Percentiles rank a stretch among this genome's conserved stretches.
Conservation (phyloP, 2,888 invertebrate species). For the Electrophaes corylata region DNA sequence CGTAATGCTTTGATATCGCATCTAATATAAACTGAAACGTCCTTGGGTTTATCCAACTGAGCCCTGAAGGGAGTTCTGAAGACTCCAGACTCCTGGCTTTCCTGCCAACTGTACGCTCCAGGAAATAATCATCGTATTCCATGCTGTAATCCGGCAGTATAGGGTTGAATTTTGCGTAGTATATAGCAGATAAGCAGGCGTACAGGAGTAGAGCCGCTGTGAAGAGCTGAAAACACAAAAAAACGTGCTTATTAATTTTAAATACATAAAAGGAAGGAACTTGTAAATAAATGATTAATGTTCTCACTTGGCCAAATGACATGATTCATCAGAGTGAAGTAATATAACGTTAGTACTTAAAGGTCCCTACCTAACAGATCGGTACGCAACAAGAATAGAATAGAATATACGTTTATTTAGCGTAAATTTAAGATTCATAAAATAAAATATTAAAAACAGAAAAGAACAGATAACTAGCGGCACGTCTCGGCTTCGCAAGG, state of each 20-base stretch:
- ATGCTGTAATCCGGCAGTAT: slow-evolving; percentile 90
- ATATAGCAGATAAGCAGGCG: slow-evolving; percentile 93
- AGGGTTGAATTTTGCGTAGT: slow-evolving; percentile 94
- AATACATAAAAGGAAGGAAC: background rate
- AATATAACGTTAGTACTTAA: background rate
- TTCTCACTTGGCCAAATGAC: background rate
- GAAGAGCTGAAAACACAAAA: slow-evolving; percentile 86
- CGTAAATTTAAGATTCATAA: too few relatives aligned
- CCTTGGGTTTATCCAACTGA: slow-evolving; percentile 84
- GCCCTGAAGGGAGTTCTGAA: slow-evolving; percentile 68
- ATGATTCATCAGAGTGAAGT: background rate
- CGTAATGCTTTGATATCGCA: slow-evolving; percentile 71
- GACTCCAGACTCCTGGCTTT: slow-evolving; percentile 70
- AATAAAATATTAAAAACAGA: too few relatives aligned
- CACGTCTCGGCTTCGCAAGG: too few relatives aligned
- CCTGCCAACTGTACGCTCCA: slow-evolving; percentile 86
- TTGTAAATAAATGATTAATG: background rate
- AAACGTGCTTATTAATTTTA: slow-evolving; percentile 37
- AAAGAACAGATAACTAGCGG: too few relatives aligned
- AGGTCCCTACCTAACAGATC: background rate
- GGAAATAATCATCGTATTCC: slow-evolving; percentile 89
- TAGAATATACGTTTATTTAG: too few relatives aligned
- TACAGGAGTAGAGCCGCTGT: slow-evolving; percentile 92
- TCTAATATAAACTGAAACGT: slow-evolving; percentile 88
- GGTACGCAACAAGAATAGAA: background rate